Conservation (phyloP, 2,888 invertebrate species). For the Aromia moschata region DNA sequence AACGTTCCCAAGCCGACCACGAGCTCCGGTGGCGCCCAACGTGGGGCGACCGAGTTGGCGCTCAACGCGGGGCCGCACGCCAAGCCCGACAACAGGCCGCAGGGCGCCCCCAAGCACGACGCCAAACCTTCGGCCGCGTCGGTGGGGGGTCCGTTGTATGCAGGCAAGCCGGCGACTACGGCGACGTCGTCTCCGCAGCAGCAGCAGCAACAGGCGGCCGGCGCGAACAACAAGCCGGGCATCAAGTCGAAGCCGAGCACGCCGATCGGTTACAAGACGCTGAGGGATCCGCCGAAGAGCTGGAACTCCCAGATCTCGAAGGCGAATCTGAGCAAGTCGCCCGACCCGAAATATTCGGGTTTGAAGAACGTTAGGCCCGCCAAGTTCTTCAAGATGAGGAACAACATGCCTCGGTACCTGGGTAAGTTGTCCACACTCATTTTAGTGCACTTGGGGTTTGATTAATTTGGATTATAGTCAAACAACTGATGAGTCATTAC, state of each 20-base stretch:
- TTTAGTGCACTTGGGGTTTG: too few species aligned
- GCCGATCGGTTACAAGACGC: constrained; percentile 67
- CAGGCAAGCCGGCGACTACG: not conserved
- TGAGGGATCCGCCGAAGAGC: constrained; percentile 68
- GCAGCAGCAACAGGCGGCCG: constrained; percentile 6
- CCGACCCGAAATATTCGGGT: constrained; percentile 44
- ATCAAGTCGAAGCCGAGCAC: constrained; percentile 56
- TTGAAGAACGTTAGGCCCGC: constrained; percentile 62
- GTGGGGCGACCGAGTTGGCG: constrained; percentile 49
- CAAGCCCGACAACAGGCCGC: not conserved
- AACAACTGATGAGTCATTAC: too few species aligned
- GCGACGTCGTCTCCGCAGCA: constrained; percentile 3
- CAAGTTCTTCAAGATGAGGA: constrained; percentile 69
- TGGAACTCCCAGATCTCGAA: constrained; percentile 71
- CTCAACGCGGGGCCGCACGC: constrained; percentile 52
- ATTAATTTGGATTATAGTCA: too few species aligned
- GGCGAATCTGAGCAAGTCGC: constrained; percentile 58
- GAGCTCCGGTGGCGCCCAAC: constrained; percentile 34
- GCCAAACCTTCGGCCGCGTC: not conserved
- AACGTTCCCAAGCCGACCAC: constrained; percentile 53
- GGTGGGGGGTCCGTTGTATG: not conserved
- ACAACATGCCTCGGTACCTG: constrained; percentile 65
- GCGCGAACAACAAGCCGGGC: constrained; percentile 30
- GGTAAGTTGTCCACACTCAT: constrained; percentile 43
- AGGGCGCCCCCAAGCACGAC: not conserved